Conservation (phyloP, 2,113 vertebrate genomes). For the Empidonax alnorum region DNA sequence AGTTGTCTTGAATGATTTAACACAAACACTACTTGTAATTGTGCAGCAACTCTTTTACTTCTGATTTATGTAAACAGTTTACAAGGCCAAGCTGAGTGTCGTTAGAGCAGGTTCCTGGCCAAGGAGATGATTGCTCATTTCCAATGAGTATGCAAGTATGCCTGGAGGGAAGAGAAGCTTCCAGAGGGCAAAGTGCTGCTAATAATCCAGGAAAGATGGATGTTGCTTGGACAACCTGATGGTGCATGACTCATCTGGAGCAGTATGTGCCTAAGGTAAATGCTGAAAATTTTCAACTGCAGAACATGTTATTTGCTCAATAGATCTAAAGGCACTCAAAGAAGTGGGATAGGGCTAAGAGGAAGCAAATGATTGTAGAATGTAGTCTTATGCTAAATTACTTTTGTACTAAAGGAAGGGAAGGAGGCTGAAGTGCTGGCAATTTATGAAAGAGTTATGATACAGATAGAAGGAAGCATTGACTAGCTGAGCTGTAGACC, state of each 20-base stretch:
- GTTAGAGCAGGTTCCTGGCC: not conserved
- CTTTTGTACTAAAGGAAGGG: not conserved
- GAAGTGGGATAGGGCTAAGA: rapidly evolving
- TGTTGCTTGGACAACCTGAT: not conserved
- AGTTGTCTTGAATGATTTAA: not conserved
- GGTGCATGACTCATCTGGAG: not conserved
- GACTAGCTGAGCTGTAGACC: not conserved
- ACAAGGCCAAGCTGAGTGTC: not conserved
- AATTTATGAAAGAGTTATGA: not conserved
- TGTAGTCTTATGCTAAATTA: not conserved
- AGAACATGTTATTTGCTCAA: not conserved
- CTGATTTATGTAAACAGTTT: not conserved
- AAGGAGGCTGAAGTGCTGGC: not conserved
- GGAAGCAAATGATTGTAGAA: not conserved
- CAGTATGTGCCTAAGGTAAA: not conserved
- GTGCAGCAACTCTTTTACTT: not conserved
- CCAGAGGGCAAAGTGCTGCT: not conserved
- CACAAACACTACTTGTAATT: not conserved
- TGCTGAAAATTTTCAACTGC: not conserved
- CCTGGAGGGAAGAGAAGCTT: not conserved
- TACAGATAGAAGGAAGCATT: not conserved
- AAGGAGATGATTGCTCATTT: not conserved
- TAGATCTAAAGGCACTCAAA: not conserved
- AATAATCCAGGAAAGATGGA: not conserved
- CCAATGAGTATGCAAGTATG: not conserved